Base-by-base conservation (phyloP, 1,140 invertebrate species). In the Aporrectodea caliginosa region DNA sequence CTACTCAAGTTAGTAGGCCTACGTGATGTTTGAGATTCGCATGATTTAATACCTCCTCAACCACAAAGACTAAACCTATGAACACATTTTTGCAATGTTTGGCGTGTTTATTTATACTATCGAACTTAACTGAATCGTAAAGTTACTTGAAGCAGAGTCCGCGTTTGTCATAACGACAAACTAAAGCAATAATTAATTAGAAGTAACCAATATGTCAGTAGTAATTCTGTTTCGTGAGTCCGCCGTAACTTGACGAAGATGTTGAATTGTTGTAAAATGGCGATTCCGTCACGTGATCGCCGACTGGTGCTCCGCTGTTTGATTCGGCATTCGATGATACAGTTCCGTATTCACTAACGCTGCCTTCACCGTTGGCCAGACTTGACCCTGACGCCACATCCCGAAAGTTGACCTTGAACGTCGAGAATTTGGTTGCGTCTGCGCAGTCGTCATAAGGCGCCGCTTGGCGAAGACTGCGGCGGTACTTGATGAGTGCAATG, bases 401-500 rank as follows among this genome's bases (percentile, higher is more conserved):
- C n/a, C n/a, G n/a, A n/a, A n/a, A n/a, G 43, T 22, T 22, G 43
- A 58, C 43, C 22, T 58, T 58, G 43, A 58, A 58, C 6, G 43
- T 58, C 6, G 43, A 58, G 22, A 58, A 58, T 22, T 58, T 58
- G 43, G 22, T 58, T 6, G 43, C 43, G 43, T 58, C 43, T 22
- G 43, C 6, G 43, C 43, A 22, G 6, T 58, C 43, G 43, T 58
- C 43, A 22, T 58, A 22, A 12, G 22, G 43, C 43, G 43, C 43
- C 43, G 43, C 43, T 22, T 58, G 43, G 43, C 43, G 43, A 58
- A 58, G 6, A 12, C 43, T 58, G 43, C 43, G 43, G 73, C 27
- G 22, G 73, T 33, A 14, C 27, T 77, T 71, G 27, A 81, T 35
- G 16, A 77, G 16, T 27, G 79, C 33, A 68, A 82, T 82, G 16